Conservation (phyloP, 2,797 vertebrate genomes). For the Takifugu ocellatus region DNA sequence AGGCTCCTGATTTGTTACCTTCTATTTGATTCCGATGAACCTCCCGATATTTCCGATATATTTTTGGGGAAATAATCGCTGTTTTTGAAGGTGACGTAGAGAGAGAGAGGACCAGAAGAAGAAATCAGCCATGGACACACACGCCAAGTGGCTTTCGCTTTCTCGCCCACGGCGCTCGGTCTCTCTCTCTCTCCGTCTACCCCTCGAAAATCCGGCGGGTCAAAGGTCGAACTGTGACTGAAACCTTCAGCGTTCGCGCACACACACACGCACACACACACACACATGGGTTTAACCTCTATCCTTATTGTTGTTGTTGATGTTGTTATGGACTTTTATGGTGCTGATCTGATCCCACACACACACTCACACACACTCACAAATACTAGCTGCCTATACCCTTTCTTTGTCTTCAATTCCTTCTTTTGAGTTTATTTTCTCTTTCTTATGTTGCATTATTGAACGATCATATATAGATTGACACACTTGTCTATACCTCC, state of each 20-base stretch:
- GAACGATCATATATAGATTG: constrained; percentile 62
- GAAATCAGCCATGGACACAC: too few relatives aligned
- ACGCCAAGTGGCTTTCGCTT: too few relatives aligned
- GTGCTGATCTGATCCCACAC: constrained; percentile 63
- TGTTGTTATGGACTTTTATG: constrained; percentile 67
- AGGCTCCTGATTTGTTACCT: constrained; percentile 60
- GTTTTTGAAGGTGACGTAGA: constrained; percentile 30
- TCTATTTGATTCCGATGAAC: constrained; percentile 59
- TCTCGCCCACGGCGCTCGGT: too few relatives aligned
- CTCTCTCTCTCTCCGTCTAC: neutral
- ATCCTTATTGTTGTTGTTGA: constrained; percentile 58
- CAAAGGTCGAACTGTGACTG: constrained; percentile 42
- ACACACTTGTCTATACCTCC: constrained; percentile 70
- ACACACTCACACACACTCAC: constrained; percentile 34
- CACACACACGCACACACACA: constrained; percentile 17
- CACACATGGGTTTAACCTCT: constrained; percentile 36
- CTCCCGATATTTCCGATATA: constrained; percentile 39
- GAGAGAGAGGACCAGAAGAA: constrained; percentile 15
- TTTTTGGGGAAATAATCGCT: constrained; percentile 19
- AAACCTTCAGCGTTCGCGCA: constrained; percentile 43
- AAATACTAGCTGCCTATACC: constrained; percentile 67
- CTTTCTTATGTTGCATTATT: constrained; percentile 56
- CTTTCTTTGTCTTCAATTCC: constrained; percentile 60
- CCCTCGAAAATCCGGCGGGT: neutral
- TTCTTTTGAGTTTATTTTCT: constrained; percentile 50